Percentiles rank a stretch among this genome's conserved stretches.
Conservation (phyloP, 92 coral and sea anemone species). For the Scolanthus callimorphus region DNA sequence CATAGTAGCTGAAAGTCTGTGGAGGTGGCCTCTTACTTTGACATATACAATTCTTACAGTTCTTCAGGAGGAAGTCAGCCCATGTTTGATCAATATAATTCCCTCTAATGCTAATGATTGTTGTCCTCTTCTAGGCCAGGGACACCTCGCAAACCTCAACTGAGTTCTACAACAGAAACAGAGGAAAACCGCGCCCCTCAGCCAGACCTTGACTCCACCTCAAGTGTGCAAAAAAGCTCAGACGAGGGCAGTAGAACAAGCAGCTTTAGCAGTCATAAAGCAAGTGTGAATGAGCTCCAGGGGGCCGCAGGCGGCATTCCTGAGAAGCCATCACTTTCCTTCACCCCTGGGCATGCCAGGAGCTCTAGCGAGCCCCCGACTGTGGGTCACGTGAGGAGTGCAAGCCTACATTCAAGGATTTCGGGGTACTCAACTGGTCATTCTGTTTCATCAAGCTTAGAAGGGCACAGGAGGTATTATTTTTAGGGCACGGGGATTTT, state of each 20-base stretch:
- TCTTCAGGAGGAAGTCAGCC: too few relatives aligned
- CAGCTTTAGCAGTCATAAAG: conserved; percentile 42
- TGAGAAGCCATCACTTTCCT: conserved; percentile 30
- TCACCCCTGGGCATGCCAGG: conserved; percentile 87
- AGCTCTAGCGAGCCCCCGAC: conserved; percentile 94
- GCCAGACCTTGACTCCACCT: conserved; percentile 26
- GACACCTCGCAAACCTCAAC: conserved; percentile 50
- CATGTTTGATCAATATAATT: too few relatives aligned
- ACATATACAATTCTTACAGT: too few relatives aligned
- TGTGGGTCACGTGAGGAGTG: conserved; percentile 62
- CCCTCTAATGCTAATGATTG: too few relatives aligned
- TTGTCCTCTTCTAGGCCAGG: conserved; percentile 62
- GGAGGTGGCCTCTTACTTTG: too few relatives aligned
- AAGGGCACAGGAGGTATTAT: conserved; percentile 61
- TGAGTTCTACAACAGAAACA: conserved; percentile 60
- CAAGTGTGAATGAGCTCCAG: conserved; percentile 31
- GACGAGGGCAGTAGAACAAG: conserved; percentile 43
- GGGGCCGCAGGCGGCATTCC: conserved; percentile 62
- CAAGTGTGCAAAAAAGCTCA: conserved; percentile 15
- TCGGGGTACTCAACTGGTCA: conserved; percentile 95
- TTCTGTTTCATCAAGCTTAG: conserved; percentile 85
- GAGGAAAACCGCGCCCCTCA: conserved; percentile 93
- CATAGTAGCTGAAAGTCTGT: too few relatives aligned
- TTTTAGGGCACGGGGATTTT: not conserved
- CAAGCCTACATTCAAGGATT: conserved; percentile 78